These are phyloP conservation scores for Drosophila nasuta DNA, from an alignment of 1,140 invertebrate genomes.

Conservation along the genomic window DNA sequence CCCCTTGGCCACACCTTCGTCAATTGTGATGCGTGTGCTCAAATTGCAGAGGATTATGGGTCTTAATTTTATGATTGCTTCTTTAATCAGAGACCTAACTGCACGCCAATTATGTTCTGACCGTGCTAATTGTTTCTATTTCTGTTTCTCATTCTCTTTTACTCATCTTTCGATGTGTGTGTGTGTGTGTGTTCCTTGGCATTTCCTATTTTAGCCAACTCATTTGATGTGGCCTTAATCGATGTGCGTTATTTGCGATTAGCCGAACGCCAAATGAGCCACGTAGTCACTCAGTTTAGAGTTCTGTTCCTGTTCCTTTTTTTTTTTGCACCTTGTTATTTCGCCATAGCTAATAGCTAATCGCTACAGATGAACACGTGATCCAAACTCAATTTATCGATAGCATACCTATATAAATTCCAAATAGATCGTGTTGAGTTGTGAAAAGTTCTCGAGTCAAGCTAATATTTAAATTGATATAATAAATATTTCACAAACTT, in stretches of 20 bases:
- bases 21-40: slow-evolving; percentile 59
- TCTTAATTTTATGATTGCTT: slow-evolving; percentile 83
- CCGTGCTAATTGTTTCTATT: slow-evolving; percentile 76
- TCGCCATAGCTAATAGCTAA: too few species aligned
- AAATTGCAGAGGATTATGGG: slow-evolving; percentile 79
- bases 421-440: too few species aligned
- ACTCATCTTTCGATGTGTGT: slow-evolving; percentile 7
- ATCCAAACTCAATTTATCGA: not conserved
- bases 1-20: slow-evolving; percentile 14
- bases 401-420: not conserved
- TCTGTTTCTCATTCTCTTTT: not conserved
- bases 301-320: not conserved
- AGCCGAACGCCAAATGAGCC: slow-evolving; percentile 68
- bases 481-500: too few species aligned
- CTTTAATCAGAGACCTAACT: slow-evolving; percentile 79
- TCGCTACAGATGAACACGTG: not conserved
- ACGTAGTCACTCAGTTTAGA: slow-evolving; percentile 27
- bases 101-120: slow-evolving; percentile 76
- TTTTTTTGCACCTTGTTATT: too few species aligned
- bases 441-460: too few species aligned
- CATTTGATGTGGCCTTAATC: slow-evolving; percentile 52
- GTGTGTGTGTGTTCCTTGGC: slow-evolving; percentile 9
- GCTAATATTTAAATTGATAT: too few species aligned
- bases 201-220: slow-evolving; percentile 30
- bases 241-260: slow-evolving; percentile 75